Evolutionary conservation across 2,113 vertebrate genomes (phyloP).

Genomic region (Ceuthmochares aereus): DNA sequence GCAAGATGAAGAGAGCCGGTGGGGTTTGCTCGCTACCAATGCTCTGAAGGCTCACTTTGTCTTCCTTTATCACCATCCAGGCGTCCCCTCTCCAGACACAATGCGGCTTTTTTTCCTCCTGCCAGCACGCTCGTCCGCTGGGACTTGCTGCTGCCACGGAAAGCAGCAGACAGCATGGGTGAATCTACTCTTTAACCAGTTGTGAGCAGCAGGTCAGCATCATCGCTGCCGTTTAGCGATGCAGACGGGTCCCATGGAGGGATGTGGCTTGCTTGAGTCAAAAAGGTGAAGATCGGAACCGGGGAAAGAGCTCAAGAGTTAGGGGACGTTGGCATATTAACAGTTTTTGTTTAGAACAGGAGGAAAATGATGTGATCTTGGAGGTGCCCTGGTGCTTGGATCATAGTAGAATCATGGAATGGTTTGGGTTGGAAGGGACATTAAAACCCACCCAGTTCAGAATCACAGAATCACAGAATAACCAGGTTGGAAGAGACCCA

Average conservation of each 20-base stretch:
- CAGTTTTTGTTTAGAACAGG: background rate
- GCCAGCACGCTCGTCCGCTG: background rate
- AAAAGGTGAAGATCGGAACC: background rate
- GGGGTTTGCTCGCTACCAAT: background rate
- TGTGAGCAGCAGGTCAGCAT: background rate
- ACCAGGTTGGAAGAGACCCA: too few species aligned
- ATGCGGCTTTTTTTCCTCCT: background rate
- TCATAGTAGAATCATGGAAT: too few species aligned
- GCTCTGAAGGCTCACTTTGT: background rate
- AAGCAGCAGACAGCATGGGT: background rate
- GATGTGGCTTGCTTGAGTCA: fast-evolving
- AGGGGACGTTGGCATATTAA: background rate
- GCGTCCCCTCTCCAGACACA: background rate
- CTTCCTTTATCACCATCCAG: background rate
- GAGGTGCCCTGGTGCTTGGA: background rate
- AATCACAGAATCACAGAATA: too few species aligned
- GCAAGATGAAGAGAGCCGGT: fast-evolving
- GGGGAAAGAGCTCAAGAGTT: background rate
- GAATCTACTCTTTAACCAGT: background rate
- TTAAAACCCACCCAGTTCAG: too few species aligned
- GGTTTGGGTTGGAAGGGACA: too few species aligned
- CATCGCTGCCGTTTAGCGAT: fast-evolving
- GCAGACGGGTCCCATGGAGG: background rate
- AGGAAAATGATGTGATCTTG: background rate
- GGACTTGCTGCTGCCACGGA: background rate